These are phyloP conservation scores for Syritta pipiens DNA, from an alignment of 2,888 invertebrate genomes.

Conservation along the genomic window DNA sequence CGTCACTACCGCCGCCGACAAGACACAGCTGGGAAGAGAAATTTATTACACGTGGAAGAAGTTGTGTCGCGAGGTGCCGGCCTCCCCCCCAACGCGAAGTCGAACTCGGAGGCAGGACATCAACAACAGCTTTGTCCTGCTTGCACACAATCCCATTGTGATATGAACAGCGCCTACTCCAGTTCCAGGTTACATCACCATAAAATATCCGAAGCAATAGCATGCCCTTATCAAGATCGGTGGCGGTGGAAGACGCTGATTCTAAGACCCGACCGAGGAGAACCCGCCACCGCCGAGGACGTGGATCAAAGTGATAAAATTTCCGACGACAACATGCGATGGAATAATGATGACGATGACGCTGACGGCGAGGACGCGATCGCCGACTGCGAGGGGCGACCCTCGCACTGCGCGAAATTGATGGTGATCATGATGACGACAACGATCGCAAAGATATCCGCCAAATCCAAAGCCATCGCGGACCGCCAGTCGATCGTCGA, in stretches of 20 bases:
- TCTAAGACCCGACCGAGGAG: constrained; percentile 36
- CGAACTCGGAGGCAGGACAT: background rate
- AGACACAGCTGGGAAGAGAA: constrained; percentile 59
- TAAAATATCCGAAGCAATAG: constrained; percentile 65
- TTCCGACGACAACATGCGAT: constrained; percentile 67
- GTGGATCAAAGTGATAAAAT: constrained; percentile 68
- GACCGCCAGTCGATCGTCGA: constrained; percentile 49
- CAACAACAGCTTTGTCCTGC: constrained; percentile 58
- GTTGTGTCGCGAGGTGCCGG: constrained; percentile 38
- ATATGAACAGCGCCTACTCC: constrained; percentile 67
- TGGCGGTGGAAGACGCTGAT: constrained; percentile 32
- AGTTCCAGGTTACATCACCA: constrained; percentile 66
- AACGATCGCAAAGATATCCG: constrained; percentile 61
- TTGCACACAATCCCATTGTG: constrained; percentile 65
- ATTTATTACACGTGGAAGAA: constrained; percentile 65
- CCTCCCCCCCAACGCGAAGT: background rate
- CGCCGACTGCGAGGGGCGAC: background rate
- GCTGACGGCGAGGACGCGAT: constrained; percentile 4
- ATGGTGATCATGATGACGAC: constrained; percentile 67
- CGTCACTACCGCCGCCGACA: too few species aligned
- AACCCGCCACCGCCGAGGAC: constrained; percentile 30
- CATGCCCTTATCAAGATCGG: constrained; percentile 64
- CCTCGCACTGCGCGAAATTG: constrained; percentile 54
- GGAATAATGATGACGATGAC: constrained; percentile 65
- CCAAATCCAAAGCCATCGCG: constrained; percentile 61